Conservation (phyloP, 2,797 vertebrate species). For the Mallotus villosus region DNA sequence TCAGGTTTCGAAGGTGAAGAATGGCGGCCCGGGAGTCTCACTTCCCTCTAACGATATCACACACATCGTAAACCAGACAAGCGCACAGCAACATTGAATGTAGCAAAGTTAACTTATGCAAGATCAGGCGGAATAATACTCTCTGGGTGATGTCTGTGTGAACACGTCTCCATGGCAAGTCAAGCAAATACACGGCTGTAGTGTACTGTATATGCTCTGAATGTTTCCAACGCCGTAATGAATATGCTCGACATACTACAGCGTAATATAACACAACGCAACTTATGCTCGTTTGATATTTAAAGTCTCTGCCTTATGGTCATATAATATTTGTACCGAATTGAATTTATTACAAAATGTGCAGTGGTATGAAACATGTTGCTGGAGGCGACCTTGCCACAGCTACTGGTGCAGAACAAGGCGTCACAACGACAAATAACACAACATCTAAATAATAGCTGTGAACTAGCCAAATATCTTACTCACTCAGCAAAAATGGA, state of each 20-base stretch:
- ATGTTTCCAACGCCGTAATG: slow-evolving; percentile 53
- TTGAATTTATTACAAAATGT: slow-evolving; percentile 79
- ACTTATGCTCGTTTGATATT: slow-evolving; percentile 75
- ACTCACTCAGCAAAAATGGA: slow-evolving; percentile 48
- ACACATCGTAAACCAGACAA: slow-evolving; percentile 34
- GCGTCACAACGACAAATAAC: slow-evolving; percentile 71
- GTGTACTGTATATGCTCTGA: slow-evolving; percentile 27
- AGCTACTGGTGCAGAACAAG: slow-evolving; percentile 60
- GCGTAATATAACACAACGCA: slow-evolving; percentile 50
- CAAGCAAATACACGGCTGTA: slow-evolving; percentile 50
- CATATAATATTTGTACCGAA: slow-evolving; percentile 78
- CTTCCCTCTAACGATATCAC: not conserved
- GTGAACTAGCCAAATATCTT: slow-evolving; percentile 44
- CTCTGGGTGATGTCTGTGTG: slow-evolving; percentile 65
- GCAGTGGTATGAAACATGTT: slow-evolving; percentile 80
- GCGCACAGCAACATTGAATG: slow-evolving; percentile 25
- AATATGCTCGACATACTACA: slow-evolving; percentile 28
- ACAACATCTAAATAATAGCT: slow-evolving; percentile 63
- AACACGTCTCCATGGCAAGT: slow-evolving; percentile 49
- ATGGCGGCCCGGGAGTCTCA: not conserved
- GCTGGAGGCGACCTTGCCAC: slow-evolving; percentile 68
- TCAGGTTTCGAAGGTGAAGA: not conserved
- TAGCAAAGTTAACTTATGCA: slow-evolving; percentile 36
- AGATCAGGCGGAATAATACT: slow-evolving; percentile 62
- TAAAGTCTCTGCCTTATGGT: slow-evolving; percentile 77